Base-by-base conservation (phyloP, 1,140 invertebrate species). In the Acromyrmex heyeri region DNA sequence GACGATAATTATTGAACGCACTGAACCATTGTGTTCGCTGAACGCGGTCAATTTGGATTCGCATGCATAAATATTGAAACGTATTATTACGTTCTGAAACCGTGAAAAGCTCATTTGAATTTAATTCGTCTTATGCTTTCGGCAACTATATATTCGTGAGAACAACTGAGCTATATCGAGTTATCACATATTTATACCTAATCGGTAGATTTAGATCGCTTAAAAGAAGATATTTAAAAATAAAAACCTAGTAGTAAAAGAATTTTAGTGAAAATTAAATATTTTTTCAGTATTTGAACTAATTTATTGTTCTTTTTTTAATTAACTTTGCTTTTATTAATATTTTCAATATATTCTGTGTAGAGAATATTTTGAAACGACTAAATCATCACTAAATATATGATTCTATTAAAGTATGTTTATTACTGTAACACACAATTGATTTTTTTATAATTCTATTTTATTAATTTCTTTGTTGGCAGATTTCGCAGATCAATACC, bases 101-200 rank as follows among this genome's bases (percentile, higher is more conserved):
- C 34, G 34, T 70, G 53, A 65, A 30, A 77, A 61, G 67, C 59
- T 85, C 44, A 69, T 90, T 90, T 72, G 62, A 85, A 90, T 90
- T 70, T 44, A 78, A 79, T 73, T 85, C 76, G 44, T 38, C 34
- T 38, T 34, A 6, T 81, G 38, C 53, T 55, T 79, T 70, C 69
- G 34, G 72, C 64, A 57, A 76, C 27, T 38, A 38, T 16, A 61
- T 62, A 57, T 67, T 61, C 27, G 64, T 73, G 59, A 62, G 16
- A 76, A 48, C 12, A 16, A 21, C 21, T 18, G 30, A n/a, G 30
- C 24, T 59, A 34, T 27, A 88, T 85, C 53, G 65, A 88, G 87
- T 88, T 73, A 72, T 73, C 61, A 65, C 70, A 83, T 18, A 34
- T 7, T 7, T 38, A 8, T 38, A 7, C 7, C 34, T 38, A 38